These are phyloP conservation scores for Hydrozoanthus gracilis DNA, from an alignment of 92 coral and sea anemone genomes.

Conservation along the genomic window DNA sequence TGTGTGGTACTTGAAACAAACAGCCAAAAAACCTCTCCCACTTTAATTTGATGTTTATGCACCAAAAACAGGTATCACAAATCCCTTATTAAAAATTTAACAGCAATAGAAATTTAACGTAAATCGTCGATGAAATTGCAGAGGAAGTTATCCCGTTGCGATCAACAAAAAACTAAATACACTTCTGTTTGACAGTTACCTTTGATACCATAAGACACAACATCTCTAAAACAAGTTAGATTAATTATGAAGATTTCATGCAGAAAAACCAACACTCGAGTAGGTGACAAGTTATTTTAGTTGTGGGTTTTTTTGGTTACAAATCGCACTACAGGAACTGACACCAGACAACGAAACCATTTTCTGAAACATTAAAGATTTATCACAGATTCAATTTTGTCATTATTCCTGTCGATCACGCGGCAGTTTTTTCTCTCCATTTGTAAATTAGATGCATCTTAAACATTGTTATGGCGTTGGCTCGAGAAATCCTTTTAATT, in stretches of 20 bases:
- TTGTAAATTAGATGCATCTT: background rate
- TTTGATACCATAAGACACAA: background rate
- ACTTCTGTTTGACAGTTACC: background rate
- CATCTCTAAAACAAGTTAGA: background rate
- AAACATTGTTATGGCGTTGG: background rate
- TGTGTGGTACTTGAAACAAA: background rate
- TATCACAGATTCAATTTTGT: slow-evolving; percentile 1
- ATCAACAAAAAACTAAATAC: background rate
- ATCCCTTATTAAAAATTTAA: slow-evolving; percentile 21
- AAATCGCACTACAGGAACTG: background rate
- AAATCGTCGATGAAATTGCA: slow-evolving; percentile 6
- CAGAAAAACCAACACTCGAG: background rate
- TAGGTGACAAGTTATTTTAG: background rate
- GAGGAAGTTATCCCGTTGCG: background rate
- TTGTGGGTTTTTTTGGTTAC: slow-evolving; percentile 22
- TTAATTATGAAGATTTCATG: background rate
- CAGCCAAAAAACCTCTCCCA: slow-evolving; percentile 16
- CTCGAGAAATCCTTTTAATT: too few relatives aligned
- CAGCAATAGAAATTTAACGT: slow-evolving; percentile 21
- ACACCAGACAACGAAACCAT: slow-evolving; percentile 16
- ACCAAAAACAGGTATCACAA: slow-evolving; percentile 36
- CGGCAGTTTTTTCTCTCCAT: background rate
- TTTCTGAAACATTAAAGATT: slow-evolving; percentile 30
- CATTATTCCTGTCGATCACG: slow-evolving; percentile 9
- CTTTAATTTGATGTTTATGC: slow-evolving; percentile 29